These are phyloP conservation scores for Shargacucullia verbasci DNA, from an alignment of 2,888 invertebrate species.

Conservation along the genomic window DNA sequence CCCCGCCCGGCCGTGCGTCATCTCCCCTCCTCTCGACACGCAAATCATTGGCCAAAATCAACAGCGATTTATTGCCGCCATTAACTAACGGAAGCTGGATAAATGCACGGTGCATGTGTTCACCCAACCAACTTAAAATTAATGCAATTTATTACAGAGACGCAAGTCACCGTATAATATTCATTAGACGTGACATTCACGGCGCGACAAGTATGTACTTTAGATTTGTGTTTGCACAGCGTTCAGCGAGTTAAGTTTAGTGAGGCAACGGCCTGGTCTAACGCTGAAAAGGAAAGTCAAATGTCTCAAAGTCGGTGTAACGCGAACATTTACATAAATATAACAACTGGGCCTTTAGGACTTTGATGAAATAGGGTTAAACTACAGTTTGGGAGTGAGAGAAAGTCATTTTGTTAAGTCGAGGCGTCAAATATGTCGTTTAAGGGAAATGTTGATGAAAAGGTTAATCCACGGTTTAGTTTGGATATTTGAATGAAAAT, in stretches of 20 bases:
- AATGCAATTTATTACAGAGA: slow-evolving; percentile 38
- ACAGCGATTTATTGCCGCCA: slow-evolving; percentile 68
- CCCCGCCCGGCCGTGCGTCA: slow-evolving; percentile 72
- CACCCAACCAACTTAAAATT: slow-evolving; percentile 36
- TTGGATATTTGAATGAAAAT: slow-evolving; percentile 26
- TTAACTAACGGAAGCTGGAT: slow-evolving; percentile 59
- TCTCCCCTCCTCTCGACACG: slow-evolving; percentile 62
- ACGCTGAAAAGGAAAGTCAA: slow-evolving; percentile 28
- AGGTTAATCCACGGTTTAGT: slow-evolving; percentile 27
- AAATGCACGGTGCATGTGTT: slow-evolving; percentile 54
- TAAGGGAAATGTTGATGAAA: slow-evolving; percentile 41
- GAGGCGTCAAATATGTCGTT: slow-evolving; percentile 31
- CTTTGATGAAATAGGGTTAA: slow-evolving; percentile 49
- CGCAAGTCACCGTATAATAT: slow-evolving; percentile 29
- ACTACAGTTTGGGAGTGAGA: slow-evolving; percentile 42
- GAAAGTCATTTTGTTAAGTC: slow-evolving; percentile 28
- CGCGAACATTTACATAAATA: slow-evolving; percentile 49
- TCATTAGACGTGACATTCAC: slow-evolving; percentile 40
- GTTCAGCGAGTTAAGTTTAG: slow-evolving; percentile 8
- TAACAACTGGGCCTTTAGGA: slow-evolving; percentile 44
- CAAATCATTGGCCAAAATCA: slow-evolving; percentile 80
- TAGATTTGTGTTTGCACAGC: slow-evolving; percentile 30
- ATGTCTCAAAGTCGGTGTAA: slow-evolving; percentile 49
- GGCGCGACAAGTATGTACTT: slow-evolving; percentile 31
- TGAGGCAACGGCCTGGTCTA: slow-evolving; percentile 5